Conservation (phyloP, 92 coral and sea anemone species). For the Montipora capitata region DNA sequence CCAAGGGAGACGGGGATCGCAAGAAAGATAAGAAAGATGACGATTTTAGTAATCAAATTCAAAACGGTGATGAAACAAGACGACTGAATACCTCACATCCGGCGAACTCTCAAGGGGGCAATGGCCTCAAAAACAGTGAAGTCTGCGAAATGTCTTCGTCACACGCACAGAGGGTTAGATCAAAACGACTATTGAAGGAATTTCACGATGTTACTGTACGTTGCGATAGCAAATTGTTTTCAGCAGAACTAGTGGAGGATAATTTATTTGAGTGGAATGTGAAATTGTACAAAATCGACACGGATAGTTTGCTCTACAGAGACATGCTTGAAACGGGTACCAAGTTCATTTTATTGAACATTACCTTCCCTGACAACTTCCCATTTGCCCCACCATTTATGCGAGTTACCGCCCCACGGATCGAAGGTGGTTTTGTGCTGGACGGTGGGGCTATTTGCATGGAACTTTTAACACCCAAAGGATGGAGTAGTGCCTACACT, state of each 20-base stretch:
- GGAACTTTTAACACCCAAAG: conserved; percentile 94
- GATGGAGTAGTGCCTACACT: conserved; percentile 94
- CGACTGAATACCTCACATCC: conserved; percentile 29
- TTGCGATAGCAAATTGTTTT: conserved; percentile 84
- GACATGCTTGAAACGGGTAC: conserved; percentile 95
- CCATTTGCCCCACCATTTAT: conserved; percentile 95
- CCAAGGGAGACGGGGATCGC: conserved; percentile 71
- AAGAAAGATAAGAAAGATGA: conserved; percentile 55
- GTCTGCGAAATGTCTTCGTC: conserved; percentile 84
- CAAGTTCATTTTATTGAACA: conserved; percentile 86
- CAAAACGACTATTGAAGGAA: conserved; percentile 92
- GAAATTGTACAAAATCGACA: conserved; percentile 88
- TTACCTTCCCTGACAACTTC: conserved; percentile 91
- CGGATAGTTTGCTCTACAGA: conserved; percentile 89
- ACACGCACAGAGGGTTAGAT: conserved; percentile 88
- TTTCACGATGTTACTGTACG: conserved; percentile 88
- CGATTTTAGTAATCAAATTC: conserved; percentile 19
- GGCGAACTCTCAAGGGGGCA: conserved; percentile 46
- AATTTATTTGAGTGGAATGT: conserved; percentile 94
- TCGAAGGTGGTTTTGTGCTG: conserved; percentile 92
- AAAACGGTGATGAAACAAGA: conserved; percentile 45
- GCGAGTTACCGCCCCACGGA: conserved; percentile 93
- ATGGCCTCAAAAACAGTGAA: conserved; percentile 46
- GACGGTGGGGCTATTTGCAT: conserved; percentile 95
- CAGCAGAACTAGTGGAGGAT: conserved; percentile 93